Evolutionary conservation across 1,140 invertebrate species (phyloP), one percentile per base, ranked within the genome.

Genomic region (Gryon sp.): DNA sequence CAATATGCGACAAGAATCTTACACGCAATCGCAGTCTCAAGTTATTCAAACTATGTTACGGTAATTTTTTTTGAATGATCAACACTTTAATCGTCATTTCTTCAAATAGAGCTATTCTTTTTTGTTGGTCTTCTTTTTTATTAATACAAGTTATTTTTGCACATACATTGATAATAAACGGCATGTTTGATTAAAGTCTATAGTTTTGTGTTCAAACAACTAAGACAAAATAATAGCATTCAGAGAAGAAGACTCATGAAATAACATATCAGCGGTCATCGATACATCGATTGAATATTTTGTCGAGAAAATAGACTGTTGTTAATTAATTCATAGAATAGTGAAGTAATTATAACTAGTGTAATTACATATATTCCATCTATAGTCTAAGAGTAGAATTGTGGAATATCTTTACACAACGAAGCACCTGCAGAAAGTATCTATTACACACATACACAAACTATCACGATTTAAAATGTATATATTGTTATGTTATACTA

Each of bases 271-370:
- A n/a, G n/a, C n/a, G n/a, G n/a, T n/a, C n/a, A n/a, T n/a, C 50
- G 20, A 41, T 57, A 41, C 36, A 28, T 28, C 36, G 24, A 57
- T 41, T 28, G 24, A 26, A 19, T 24, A 57, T 4, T 55, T 40
- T 41, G 28, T 22, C 41, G 30, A 57, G 36, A 41, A 15, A 15
- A 43, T 16, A 6, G 12, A 7, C 20, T n/a, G 2, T 11, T 5
- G 15, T 28, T n/a, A 48, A 57, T 57, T 41, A 26, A 57, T 41
- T 26, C 19, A 36, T 38, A 38, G 20, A 5, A 30, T 22, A 30
- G 0, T 15, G 4, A 14, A 18, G 46, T 52, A 52, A 63, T 63
- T 63, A 63, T 52, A 63, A 63, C 12, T 63, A 63, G n/a, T n/a
- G n/a, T 63, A 63, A 63, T 46, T 63, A n/a, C 11, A n/a, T n/a